Base-by-base conservation (phyloP, 2,888 invertebrate species). In the Odontocerum albicorne region DNA sequence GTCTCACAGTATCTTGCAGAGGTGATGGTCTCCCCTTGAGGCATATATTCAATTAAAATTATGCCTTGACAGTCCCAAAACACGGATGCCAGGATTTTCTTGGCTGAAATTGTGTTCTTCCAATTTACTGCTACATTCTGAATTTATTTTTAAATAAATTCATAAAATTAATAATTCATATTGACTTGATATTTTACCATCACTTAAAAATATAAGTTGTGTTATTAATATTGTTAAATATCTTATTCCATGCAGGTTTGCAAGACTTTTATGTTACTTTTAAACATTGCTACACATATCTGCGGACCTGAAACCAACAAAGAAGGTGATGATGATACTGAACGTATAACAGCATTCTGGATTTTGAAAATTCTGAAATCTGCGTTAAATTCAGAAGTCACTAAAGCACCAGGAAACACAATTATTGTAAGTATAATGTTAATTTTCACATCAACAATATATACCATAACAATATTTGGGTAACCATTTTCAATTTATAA, bases 301-400 rank as follows among this genome's bases (percentile, higher is more conserved):
- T 74, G 75, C 0, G 66, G 69, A 19, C 70, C 69, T 50, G 55
- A 62, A 1, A 62, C 71, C 1, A 64, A 64, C 2, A 68, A 71
- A 0, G 65, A 63, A 64, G 66, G 68, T 0, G 16, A 27, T 35
- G 69, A 69, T n/a, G 61, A 64, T 42, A 66, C 68, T 1, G 70
- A 75, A 12, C 79, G 73, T 68, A 75, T 90, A 21, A 86, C 86
- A 63, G 75, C 92, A 2, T 67, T 82, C 20, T 92, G 92, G 92
- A 73, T 93, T 20, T 68, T 90, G 4, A 86, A 85, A 62, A 86
- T 86, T 64, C 73, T 94, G 66, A 78, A 89, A 42, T 86, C 84
- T 66, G 83, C 89, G 58, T 82, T 92, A 1, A 90, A 92, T 67
- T 79, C 81, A 6, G 96, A 96, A 76, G 81, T 93, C 0, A 83